Conservation (phyloP, 2,113 vertebrate genomes). For the Hydrolagus affinis region DNA sequence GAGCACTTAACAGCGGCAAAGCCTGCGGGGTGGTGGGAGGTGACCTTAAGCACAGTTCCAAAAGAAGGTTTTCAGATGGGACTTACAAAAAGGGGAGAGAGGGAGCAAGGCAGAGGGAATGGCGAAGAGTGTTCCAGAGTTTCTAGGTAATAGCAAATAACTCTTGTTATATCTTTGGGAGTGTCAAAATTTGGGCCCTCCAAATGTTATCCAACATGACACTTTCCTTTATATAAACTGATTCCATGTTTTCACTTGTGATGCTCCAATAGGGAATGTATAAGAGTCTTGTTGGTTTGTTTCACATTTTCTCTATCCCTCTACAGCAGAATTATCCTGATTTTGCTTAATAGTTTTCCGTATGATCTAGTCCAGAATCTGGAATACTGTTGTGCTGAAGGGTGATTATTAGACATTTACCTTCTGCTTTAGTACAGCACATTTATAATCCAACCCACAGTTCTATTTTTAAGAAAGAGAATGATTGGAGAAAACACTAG, state of each 20-base stretch:
- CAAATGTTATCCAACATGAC: not conserved
- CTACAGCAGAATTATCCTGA: not conserved
- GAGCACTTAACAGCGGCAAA: too few species aligned
- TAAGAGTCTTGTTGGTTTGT: not conserved
- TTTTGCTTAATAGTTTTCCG: not conserved
- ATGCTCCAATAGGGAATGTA: not conserved
- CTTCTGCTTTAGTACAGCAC: not conserved
- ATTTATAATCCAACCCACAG: not conserved
- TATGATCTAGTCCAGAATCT: not conserved
- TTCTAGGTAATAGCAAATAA: too few species aligned
- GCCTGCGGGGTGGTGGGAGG: too few species aligned
- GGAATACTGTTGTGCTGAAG: not conserved
- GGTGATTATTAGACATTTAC: not conserved
- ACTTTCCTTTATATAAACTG: not conserved
- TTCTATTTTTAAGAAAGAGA: not conserved
- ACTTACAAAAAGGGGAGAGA: too few species aligned
- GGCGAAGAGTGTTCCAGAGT: too few species aligned
- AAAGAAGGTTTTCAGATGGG: too few species aligned
- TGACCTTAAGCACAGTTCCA: too few species aligned
- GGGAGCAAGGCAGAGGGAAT: too few species aligned
- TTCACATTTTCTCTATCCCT: not conserved
- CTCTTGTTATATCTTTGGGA: too few species aligned
- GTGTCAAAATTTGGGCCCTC: not conserved
- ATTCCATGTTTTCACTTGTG: not conserved
- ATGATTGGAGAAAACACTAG: not conserved